A percentile compares a stretch with the other conserved stretches of the same genome.
Evolutionary conservation across 2,797 vertebrate genomes (phyloP).

Genomic region (Halcyon leucocephala): DNA sequence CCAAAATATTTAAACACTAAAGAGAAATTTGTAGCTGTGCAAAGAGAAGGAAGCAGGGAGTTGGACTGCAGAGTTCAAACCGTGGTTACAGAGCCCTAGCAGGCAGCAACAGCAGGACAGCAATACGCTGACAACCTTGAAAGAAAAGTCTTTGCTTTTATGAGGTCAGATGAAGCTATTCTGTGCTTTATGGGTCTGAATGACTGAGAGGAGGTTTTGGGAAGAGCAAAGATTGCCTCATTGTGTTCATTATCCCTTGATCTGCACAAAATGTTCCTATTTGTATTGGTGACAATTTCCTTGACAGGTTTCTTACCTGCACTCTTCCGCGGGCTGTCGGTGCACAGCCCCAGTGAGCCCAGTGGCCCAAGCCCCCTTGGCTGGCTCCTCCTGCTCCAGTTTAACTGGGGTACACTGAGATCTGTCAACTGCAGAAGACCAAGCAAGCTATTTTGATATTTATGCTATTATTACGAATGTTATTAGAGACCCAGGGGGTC

Average conservation of each 20-base stretch:
- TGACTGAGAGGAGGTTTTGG: not conserved
- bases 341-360: not conserved
- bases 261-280: not conserved
- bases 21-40: not conserved
- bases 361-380: not conserved
- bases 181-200: not conserved
- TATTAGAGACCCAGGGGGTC: not conserved
- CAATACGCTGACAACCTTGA: not conserved
- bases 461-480: not conserved
- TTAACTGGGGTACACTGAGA: fast-evolving
- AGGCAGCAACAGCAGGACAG: not conserved
- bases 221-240: not conserved
- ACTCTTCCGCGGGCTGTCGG: fast-evolving
- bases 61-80: not conserved
- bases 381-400: not conserved
- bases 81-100: not conserved
- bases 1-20: not conserved
- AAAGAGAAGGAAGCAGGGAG: not conserved
- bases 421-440: not conserved
- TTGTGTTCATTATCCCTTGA: not conserved
- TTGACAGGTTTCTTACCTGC: not conserved
- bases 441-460: not conserved
- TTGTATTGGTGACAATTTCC: not conserved
- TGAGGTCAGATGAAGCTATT: not conserved
- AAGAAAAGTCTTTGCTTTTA: not conserved